Conservation (phyloP, 2,888 invertebrate genomes). For the Pemphredon lugubris region DNA sequence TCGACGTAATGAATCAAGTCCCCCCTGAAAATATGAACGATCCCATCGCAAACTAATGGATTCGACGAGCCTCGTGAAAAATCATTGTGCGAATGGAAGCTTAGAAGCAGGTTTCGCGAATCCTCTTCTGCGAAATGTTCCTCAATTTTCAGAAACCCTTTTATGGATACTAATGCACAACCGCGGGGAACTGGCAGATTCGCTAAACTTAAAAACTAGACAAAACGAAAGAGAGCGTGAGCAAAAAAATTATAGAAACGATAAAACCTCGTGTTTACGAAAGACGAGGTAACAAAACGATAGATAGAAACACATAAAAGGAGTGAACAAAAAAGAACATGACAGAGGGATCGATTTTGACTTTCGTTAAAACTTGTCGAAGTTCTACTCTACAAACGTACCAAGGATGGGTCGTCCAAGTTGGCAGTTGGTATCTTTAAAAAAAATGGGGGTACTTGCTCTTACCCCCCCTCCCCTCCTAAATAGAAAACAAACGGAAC, state of each 20-base stretch:
- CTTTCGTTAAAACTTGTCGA: slow-evolving; percentile 8
- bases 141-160: slow-evolving; percentile 47
- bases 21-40: too few species aligned
- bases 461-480: slow-evolving; percentile 39
- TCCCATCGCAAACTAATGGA: background rate
- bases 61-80: background rate
- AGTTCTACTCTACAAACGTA: slow-evolving; percentile 17
- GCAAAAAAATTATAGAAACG: background rate
- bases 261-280: background rate
- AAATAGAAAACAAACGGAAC: slow-evolving; percentile 54
- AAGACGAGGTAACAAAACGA: background rate
- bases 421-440: slow-evolving; percentile 22
- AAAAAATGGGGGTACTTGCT: slow-evolving; percentile 43
- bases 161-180: slow-evolving; percentile 14
- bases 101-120: slow-evolving; percentile 13
- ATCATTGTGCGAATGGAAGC: background rate
- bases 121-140: slow-evolving; percentile 41
- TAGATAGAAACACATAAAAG: too few species aligned
- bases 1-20: too few species aligned
- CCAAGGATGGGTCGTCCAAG: slow-evolving; percentile 27
- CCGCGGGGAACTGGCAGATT: slow-evolving; percentile 8
- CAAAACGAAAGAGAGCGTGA: background rate
- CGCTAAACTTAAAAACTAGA: background rate
- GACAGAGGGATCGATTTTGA: slow-evolving; percentile 7
- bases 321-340: background rate